Base-by-base conservation (phyloP, 2,888 invertebrate genomes). In the Hololepta plana region DNA sequence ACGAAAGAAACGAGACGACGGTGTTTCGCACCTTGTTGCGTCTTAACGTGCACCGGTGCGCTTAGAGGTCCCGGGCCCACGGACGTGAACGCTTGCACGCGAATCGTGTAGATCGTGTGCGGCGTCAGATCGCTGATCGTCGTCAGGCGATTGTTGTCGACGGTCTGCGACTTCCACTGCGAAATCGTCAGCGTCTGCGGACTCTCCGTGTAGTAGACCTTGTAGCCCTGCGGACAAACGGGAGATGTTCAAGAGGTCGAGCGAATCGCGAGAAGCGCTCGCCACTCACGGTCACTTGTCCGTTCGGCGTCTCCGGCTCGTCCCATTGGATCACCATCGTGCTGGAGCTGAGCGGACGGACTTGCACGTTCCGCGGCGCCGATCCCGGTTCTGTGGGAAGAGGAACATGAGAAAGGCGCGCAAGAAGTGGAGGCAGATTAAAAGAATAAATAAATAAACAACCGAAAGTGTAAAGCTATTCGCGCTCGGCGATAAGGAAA, bases 301-400 rank as follows among this genome's bases (percentile, higher is more conserved):
- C 96, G 51, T 95, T 95, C 24, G 95, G 90, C 28, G 85, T 87
- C 53, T 91, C 90, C 10, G 96, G 96, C 50, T 90, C 90, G 44
- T 88, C 85, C 98, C 98, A 98, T 49, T 90, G 87, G 41, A 98
- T 88, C 30, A 93, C 80, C 76, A 98, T 87, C 17, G 93, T 91
- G 50, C 82, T 88, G 27, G 90, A 82, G 54, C 88, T 91, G 38
- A 93, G 67, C 4, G 95, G 88, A 27, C 88, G 69, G 27, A 88
- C 93, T 62, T 84, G 81, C 20, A 96, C 87, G 57, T 90, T 88
- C 41, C 81, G 66, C 4, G 96, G 96, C 27, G 95, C 84, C 45
- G 87, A 84, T 45, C 91, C 91, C 34, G 95, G 95, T 66, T 84
- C 93, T 95, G 61, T 2, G 62, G 51, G 38, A 35, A 29, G 29